Evolutionary conservation across 1,140 invertebrate species (phyloP).

Genomic region (Formica exsecta): DNA sequence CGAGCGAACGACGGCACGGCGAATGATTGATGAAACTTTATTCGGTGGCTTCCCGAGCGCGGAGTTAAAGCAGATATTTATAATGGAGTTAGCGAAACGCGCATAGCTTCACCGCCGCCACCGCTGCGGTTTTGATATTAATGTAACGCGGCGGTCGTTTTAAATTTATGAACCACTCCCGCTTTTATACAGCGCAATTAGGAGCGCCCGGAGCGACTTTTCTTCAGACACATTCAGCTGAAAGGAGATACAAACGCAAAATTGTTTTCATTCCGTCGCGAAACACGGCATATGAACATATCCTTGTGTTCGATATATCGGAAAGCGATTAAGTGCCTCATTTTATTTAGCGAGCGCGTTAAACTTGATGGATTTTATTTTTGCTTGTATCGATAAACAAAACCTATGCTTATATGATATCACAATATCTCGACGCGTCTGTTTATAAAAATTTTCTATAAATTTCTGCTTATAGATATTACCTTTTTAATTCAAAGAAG

Average conservation of each 20-base stretch:
- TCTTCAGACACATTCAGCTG: slow-evolving; percentile 33
- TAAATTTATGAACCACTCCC: slow-evolving; percentile 61
- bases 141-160: slow-evolving; percentile 60
- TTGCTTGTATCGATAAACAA: too few species aligned
- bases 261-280: slow-evolving; percentile 38
- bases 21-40: slow-evolving; percentile 67
- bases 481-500: neutral
- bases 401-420: neutral
- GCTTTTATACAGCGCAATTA: slow-evolving; percentile 61
- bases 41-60: slow-evolving; percentile 25
- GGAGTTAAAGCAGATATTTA: slow-evolving; percentile 60
- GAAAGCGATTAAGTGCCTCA: slow-evolving; percentile 25
- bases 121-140: slow-evolving; percentile 50
- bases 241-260: slow-evolving; percentile 55
- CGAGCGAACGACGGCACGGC: neutral
- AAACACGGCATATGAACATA: neutral
- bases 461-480: neutral
- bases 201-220: slow-evolving; percentile 36
- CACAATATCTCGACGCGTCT: neutral
- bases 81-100: slow-evolving; percentile 65
- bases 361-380: slow-evolving; percentile 6
- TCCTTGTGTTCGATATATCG: neutral
- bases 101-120: slow-evolving; percentile 18
- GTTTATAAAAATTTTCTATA: neutral
- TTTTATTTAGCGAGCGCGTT: neutral